Base-by-base conservation (phyloP, 2,888 invertebrate genomes). In the Pristionchus exspectatus region DNA sequence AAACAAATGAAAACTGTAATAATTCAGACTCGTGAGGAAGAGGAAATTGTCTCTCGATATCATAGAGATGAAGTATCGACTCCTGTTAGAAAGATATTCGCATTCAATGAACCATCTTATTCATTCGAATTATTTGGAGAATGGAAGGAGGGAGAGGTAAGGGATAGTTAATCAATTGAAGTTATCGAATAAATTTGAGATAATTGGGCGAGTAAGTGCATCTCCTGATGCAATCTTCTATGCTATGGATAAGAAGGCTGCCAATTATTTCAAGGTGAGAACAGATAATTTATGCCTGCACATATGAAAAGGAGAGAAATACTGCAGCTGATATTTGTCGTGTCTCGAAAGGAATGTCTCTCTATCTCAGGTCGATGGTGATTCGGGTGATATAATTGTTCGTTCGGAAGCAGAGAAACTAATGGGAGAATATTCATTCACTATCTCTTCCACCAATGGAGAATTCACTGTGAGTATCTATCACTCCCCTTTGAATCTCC, bases 101-200 rank as follows among this genome's bases (percentile, higher is more conserved):
- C 63, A 63, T 93, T 93, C 84, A 89, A 89, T 38, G 27, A 77
- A 21, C 88, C 86, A 16, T 81, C 87, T 66, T 93, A 93, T 81
- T 90, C 66, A 50, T 93, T 93, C 89, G 81, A 86, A 30, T 33
- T 93, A 66, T 88, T 90, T 69, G 93, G 93, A 33, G 83, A 85
- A 38, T 66, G 93, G 59, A 89, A 90, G n/a, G 90, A 90, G 9
- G 92, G 91, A 63, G 66, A 66, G 59, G 86, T 86, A 38, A 86
- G 38, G 5, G 30, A 12, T 9, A 33, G 63, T n/a, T 12, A 24
- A 24, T 0, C 10, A 38, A 44, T 12, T 30, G 38, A 21, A 38
- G 24, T 14, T 24, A 33, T 30, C 33, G 44, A 16, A 44, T 77
- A 77, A 44, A 63, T 38, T 4, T 21, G 9, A 86, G 86, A n/a